Evolutionary conservation across 2,888 invertebrate species (phyloP).

Genomic region (Tryphoninae sp.): DNA sequence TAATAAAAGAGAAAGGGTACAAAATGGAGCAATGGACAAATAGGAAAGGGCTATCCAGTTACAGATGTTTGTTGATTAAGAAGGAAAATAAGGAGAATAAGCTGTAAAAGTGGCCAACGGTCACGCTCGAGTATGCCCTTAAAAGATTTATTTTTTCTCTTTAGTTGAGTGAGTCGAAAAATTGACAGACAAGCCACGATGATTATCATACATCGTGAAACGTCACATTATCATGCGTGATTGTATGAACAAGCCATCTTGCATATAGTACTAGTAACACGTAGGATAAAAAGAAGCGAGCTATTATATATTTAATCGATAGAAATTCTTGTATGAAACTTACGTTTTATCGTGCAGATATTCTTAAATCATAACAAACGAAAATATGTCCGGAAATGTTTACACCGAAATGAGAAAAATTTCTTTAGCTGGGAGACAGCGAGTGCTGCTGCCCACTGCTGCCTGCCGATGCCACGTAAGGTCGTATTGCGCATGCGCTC

Average conservation of each 20-base stretch:
- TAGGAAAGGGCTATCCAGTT: too few relatives aligned
- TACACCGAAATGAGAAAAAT: conserved; percentile 73
- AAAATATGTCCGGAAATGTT: conserved; percentile 74
- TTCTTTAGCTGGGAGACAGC: conserved; percentile 71
- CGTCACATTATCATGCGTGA: conserved; percentile 63
- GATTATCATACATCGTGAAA: conserved; percentile 48
- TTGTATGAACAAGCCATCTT: conserved; percentile 68
- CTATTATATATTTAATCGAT: too few relatives aligned
- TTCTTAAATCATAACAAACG: conserved; percentile 77
- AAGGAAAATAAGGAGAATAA: too few relatives aligned
- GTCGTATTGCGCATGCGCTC: conserved; percentile 83
- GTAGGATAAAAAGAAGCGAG: not conserved
- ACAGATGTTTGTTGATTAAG: too few relatives aligned
- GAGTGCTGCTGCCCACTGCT: conserved; percentile 71
- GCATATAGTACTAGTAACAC: conserved; percentile 44
- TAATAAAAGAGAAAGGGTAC: too few relatives aligned
- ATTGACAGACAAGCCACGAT: not conserved
- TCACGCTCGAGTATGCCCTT: too few relatives aligned
- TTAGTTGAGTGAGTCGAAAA: not conserved
- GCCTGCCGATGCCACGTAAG: conserved; percentile 84
- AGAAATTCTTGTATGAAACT: conserved; percentile 57
- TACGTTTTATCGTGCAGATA: conserved; percentile 71
- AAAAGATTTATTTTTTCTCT: too few relatives aligned
- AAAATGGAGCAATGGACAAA: too few relatives aligned
- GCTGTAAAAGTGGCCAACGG: too few relatives aligned